These are phyloP conservation scores for Forbesichthys agassizii DNA, from an alignment of 2,113 vertebrate genomes.

Conservation along the genomic window DNA sequence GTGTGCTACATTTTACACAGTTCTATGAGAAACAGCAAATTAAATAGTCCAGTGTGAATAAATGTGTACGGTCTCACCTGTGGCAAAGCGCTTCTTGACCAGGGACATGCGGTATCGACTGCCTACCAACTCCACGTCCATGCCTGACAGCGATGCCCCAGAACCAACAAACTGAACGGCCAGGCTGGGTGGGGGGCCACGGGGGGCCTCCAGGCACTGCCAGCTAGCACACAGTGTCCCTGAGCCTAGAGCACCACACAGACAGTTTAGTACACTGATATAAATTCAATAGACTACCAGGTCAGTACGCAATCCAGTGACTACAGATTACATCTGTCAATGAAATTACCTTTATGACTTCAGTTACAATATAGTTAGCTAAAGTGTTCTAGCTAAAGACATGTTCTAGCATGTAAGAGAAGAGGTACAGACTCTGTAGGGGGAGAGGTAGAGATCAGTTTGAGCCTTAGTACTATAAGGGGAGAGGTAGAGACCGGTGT, in stretches of 20 bases:
- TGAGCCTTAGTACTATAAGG: too few species aligned
- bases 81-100: conserved; percentile 93
- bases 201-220: conserved; percentile 85
- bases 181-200: conserved; percentile 83
- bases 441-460: too few species aligned
- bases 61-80: conserved; percentile 75
- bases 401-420: too few species aligned
- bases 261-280: background rate
- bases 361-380: too few species aligned
- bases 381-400: too few species aligned
- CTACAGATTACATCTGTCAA: background rate
- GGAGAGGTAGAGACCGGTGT: too few species aligned
- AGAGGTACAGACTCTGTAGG: too few species aligned
- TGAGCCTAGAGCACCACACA: conserved; percentile 58
- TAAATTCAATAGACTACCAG: background rate
- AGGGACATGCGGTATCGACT: conserved; percentile 92
- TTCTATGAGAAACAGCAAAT: background rate
- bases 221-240: conserved; percentile 90
- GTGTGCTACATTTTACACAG: background rate
- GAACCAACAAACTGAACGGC: conserved; percentile 93
- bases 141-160: conserved; percentile 85
- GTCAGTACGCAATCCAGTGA: background rate
- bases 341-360: too few species aligned
- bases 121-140: conserved; percentile 88
- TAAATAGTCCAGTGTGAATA: background rate